Conservation (phyloP, 2,888 invertebrate species). For the Mimas tiliae region DNA sequence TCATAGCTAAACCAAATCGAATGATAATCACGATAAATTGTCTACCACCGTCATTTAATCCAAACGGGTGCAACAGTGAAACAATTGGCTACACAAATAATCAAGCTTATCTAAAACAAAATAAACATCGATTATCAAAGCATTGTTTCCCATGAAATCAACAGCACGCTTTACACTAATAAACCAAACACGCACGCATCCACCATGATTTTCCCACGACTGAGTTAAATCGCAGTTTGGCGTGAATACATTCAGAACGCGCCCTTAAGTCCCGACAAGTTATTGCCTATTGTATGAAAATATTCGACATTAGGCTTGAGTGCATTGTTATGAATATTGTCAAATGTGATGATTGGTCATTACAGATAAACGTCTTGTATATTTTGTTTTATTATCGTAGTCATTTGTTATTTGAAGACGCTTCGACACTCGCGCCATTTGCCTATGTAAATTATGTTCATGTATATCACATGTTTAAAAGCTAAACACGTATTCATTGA, state of each 20-base stretch:
- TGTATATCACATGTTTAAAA: constrained; percentile 2
- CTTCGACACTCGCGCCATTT: background rate
- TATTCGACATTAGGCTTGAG: constrained; percentile 32
- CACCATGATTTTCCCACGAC: constrained; percentile 38
- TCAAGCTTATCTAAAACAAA: constrained; percentile 34
- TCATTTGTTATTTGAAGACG: constrained; percentile 12
- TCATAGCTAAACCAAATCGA: too few species aligned
- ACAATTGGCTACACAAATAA: constrained; percentile 28
- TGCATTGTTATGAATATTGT: constrained; percentile 36
- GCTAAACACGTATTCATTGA: background rate
- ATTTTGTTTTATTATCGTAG: constrained; percentile 17
- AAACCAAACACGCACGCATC: constrained; percentile 36
- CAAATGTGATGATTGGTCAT: constrained; percentile 34
- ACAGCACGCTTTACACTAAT: constrained; percentile 45
- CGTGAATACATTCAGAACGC: constrained; percentile 34
- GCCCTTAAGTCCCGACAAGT: constrained; percentile 31
- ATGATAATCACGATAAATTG: constrained; percentile 2
- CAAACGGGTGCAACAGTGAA: constrained; percentile 12
- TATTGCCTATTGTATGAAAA: constrained; percentile 48
- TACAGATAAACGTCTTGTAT: constrained; percentile 23
- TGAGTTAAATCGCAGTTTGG: constrained; percentile 32
- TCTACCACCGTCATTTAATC: constrained; percentile 14
- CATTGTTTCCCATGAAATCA: constrained; percentile 57
- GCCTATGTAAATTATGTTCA: background rate
- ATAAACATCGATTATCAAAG: constrained; percentile 38